Base-by-base conservation (phyloP, 2,888 invertebrate genomes). In the Meteorus colon region DNA sequence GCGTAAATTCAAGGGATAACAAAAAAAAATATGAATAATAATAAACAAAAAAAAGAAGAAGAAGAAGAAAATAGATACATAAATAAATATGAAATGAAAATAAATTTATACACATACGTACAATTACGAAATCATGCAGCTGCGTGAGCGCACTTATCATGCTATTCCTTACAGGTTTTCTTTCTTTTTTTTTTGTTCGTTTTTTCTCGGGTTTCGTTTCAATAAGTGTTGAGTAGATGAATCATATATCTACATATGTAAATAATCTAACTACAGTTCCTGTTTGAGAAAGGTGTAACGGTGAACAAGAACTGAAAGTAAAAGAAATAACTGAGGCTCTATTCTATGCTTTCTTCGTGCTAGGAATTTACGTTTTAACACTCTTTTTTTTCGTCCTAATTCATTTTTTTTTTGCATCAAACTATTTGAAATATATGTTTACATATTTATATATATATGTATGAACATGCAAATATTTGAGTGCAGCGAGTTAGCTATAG, bases 401-500 rank as follows among this genome's bases (percentile, higher is more conserved):
- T 34, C 41, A 8, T 41, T 65, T 65, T 41, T 65, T 34, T 12
- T 65, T 65, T 24, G 41, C 34, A 34, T 24, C 5, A 34, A 34
- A 34, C 34, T 34, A 34, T 34, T 8, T 8, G 8, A 34, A 2
- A 34, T 34, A 4, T 1, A 34, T 34, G 4, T 34, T 6, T 34
- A 34, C 6, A 34, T 34, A 34, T 34, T 34, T 34, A 34, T 34
- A 34, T 34, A 34, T 34, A 34, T 41, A 41, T 34, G 16, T 71
- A n/a, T 48, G 59, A 63, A 67, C 77, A 75, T 79, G 79, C 79
- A 70, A 68, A 75, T 31, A 63, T 72, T 77, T 77, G 82, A 84
- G 87, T 87, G 87, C 87, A 82, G 84, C 84, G 84, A 86, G 82
- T 84, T 82, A 85, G 84, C 86, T 84, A 86, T 77, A 72, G 77